Evolutionary conservation across 2,888 invertebrate species (phyloP).

Genomic region (Drosophila trichaetosa): DNA sequence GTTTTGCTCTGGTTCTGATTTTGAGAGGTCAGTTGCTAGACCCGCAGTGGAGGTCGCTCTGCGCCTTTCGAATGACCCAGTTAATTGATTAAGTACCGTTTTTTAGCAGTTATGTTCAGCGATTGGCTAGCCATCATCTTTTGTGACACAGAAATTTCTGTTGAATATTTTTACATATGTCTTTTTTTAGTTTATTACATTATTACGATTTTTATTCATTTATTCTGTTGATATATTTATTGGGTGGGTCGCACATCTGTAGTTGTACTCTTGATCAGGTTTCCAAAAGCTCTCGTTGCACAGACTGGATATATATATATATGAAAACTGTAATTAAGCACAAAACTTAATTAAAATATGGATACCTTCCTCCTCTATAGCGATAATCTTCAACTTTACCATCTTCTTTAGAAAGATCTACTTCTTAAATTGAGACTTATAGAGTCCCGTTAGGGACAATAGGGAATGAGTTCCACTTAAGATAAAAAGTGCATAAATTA

Average conservation of each 20-base stretch:
- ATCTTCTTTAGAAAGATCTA: background rate
- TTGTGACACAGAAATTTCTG: constrained; percentile 10
- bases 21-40: constrained; percentile 47
- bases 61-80: constrained; percentile 60
- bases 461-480: background rate
- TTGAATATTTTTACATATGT: background rate
- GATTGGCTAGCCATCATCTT: constrained; percentile 1
- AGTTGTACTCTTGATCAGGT: too few species aligned
- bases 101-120: constrained; percentile 49
- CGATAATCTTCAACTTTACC: too few species aligned
- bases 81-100: constrained; percentile 74
- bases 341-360: too few species aligned
- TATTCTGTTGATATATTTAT: constrained; percentile 22
- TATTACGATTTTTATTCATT: constrained; percentile 30
- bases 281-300: too few species aligned
- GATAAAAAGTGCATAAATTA: background rate
- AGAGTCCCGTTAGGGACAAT: background rate
- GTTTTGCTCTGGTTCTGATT: constrained; percentile 20
- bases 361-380: too few species aligned
- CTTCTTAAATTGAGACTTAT: background rate
- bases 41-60: constrained; percentile 28
- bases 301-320: too few species aligned
- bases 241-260: constrained; percentile 3
- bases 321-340: too few species aligned
- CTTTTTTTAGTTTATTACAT: constrained; percentile 2